Evolutionary conservation across 2,888 invertebrate species (phyloP).

Genomic region (Catocala fraxini): DNA sequence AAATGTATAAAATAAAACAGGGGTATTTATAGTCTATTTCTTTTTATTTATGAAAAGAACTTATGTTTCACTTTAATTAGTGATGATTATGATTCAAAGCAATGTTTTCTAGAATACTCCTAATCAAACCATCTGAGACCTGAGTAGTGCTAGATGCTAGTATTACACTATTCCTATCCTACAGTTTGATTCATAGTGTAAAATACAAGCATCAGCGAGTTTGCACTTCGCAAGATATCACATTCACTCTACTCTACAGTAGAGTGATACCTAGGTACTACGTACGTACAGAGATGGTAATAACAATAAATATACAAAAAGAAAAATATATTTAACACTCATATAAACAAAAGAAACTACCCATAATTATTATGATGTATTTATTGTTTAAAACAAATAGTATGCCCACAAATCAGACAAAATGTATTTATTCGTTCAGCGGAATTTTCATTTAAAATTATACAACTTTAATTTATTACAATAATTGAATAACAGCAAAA

Average conservation of each 20-base stretch:
- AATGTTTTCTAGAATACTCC: conserved; percentile 15
- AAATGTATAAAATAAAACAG: too few species aligned
- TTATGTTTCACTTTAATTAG: not conserved
- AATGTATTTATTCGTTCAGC: conserved; percentile 31
- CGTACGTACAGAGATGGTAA: too few species aligned
- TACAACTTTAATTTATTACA: conserved; percentile 23
- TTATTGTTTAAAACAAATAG: conserved; percentile 49
- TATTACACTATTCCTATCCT: too few species aligned
- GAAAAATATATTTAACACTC: not conserved
- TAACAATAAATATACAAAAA: too few species aligned
- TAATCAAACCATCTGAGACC: not conserved
- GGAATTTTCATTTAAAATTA: conserved; percentile 34
- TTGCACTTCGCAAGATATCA: too few species aligned
- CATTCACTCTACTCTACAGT: too few species aligned
- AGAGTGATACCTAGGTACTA: too few species aligned
- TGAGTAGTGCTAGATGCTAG: too few species aligned
- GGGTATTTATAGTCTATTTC: too few species aligned
- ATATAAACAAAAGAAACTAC: conserved; percentile 22
- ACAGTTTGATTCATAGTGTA: too few species aligned
- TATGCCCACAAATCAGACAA: conserved; percentile 31
- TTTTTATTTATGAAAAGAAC: too few species aligned
- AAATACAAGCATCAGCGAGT: too few species aligned
- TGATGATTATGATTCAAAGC: conserved; percentile 1
- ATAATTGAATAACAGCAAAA: conserved; percentile 47
- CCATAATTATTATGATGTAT: conserved; percentile 32